Evolutionary conservation across 2,888 invertebrate genomes (phyloP).

Genomic region (Protonemura montana): DNA sequence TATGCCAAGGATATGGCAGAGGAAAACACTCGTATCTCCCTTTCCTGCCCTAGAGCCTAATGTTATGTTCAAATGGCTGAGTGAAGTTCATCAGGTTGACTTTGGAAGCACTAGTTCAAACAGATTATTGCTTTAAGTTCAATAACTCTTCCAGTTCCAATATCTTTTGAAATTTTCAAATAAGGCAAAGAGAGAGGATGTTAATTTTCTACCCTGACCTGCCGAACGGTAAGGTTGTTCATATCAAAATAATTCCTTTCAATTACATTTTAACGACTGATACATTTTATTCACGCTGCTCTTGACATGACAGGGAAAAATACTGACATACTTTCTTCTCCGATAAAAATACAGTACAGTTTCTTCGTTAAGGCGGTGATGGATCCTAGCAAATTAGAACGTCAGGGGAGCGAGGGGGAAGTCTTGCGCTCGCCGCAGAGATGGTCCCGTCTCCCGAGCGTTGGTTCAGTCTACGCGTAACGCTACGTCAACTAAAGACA

Average conservation of each 20-base stretch:
- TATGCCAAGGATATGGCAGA: too few relatives aligned
- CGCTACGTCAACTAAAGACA: background rate
- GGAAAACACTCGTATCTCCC: too few relatives aligned
- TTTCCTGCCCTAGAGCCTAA: too few relatives aligned
- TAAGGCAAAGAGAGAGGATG: background rate
- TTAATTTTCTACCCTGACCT: too few relatives aligned
- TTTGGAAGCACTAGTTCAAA: too few relatives aligned
- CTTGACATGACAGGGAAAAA: background rate
- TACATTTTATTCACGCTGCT: background rate
- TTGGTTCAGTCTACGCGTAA: background rate
- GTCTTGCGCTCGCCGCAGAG: background rate
- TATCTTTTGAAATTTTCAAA: background rate
- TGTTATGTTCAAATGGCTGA: too few relatives aligned
- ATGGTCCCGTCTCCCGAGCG: too few relatives aligned
- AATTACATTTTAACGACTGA: background rate
- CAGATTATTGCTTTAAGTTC: too few relatives aligned
- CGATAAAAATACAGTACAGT: background rate
- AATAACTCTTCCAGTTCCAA: too few relatives aligned
- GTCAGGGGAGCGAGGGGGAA: background rate
- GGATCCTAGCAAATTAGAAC: conserved; percentile 1
- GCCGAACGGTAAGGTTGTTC: too few relatives aligned
- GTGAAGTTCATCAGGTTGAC: too few relatives aligned
- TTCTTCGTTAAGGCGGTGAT: conserved; percentile 4
- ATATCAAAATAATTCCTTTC: background rate
- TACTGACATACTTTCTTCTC: background rate